phyloP scores from a whole-genome alignment of 2,113 vertebrate species.

The Pseudorhombus dupliciocellatus region DNA sequence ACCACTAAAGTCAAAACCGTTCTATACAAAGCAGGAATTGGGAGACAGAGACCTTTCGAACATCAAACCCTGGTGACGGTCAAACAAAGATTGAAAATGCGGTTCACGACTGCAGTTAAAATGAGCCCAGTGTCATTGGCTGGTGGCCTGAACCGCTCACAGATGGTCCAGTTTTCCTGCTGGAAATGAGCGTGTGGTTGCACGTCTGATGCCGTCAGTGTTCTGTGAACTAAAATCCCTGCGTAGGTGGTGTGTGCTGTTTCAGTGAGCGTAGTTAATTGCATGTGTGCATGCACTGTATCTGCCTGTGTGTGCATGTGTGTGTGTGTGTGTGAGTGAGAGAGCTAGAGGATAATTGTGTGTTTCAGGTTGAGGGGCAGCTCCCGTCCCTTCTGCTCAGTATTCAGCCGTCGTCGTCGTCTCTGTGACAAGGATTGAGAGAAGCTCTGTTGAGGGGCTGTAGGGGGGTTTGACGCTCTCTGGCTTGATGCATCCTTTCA shows the following conservation, averaged over 20 bases:
- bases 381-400: slow-evolving; percentile 66
- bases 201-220: slow-evolving; percentile 35
- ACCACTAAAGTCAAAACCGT: background rate
- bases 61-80: background rate
- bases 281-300: slow-evolving; percentile 15
- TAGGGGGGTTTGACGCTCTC: slow-evolving; percentile 30
- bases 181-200: slow-evolving; percentile 17
- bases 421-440: slow-evolving; percentile 60
- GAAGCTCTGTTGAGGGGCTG: slow-evolving; percentile 64
- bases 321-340: background rate
- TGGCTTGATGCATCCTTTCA: slow-evolving; percentile 64
- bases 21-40: background rate
- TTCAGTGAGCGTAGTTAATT: slow-evolving; percentile 37
- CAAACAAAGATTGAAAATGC: slow-evolving; percentile 27
- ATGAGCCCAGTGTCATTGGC: slow-evolving; percentile 40
- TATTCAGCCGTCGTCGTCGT: slow-evolving; percentile 63
- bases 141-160: slow-evolving; percentile 60
- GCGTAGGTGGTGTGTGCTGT: slow-evolving; percentile 44
- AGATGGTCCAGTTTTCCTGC: slow-evolving; percentile 56
- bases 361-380: slow-evolving; percentile 56
- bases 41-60: slow-evolving; percentile 29
- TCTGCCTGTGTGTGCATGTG: slow-evolving; percentile 3
- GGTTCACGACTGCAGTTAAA: slow-evolving; percentile 37
- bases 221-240: slow-evolving; percentile 35
- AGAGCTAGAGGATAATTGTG: slow-evolving; percentile 15